Evolutionary conservation across 2,113 vertebrate genomes (phyloP).

Genomic region (Poeciliopsis turrubarensis): DNA sequence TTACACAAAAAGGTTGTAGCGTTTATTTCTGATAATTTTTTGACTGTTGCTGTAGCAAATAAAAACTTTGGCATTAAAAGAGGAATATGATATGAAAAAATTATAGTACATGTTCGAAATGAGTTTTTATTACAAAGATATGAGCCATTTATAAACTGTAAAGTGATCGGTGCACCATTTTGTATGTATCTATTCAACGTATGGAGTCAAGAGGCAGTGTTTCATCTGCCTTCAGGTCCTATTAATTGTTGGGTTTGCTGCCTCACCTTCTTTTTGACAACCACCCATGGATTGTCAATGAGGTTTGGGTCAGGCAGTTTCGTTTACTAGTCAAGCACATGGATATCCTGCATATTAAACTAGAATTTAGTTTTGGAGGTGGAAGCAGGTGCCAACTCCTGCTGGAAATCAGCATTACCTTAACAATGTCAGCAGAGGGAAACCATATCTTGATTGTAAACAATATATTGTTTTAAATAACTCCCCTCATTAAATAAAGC

Average conservation of each 20-base stretch:
- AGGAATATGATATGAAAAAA: background rate
- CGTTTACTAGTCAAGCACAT: background rate
- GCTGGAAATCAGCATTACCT: background rate
- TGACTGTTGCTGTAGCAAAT: background rate
- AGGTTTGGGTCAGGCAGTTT: background rate
- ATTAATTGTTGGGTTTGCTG: background rate
- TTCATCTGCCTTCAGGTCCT: background rate
- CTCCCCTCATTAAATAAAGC: too few species aligned
- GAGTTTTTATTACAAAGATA: too few species aligned
- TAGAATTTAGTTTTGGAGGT: background rate
- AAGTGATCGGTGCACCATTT: too few species aligned
- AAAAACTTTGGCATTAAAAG: background rate
- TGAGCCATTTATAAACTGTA: too few species aligned
- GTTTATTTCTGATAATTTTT: background rate
- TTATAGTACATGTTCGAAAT: too few species aligned
- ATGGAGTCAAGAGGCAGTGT: background rate
- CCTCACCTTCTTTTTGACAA: background rate
- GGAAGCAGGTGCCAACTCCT: background rate
- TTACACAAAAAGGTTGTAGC: too few species aligned
- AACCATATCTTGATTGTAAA: too few species aligned
- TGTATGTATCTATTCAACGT: background rate
- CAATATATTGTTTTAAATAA: too few species aligned
- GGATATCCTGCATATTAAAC: background rate
- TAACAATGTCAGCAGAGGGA: background rate
- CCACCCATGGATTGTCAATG: background rate